Evolutionary conservation across 2,797 vertebrate species (phyloP), one percentile per base, ranked within the genome.

Genomic region (Sebastes vulpes): DNA sequence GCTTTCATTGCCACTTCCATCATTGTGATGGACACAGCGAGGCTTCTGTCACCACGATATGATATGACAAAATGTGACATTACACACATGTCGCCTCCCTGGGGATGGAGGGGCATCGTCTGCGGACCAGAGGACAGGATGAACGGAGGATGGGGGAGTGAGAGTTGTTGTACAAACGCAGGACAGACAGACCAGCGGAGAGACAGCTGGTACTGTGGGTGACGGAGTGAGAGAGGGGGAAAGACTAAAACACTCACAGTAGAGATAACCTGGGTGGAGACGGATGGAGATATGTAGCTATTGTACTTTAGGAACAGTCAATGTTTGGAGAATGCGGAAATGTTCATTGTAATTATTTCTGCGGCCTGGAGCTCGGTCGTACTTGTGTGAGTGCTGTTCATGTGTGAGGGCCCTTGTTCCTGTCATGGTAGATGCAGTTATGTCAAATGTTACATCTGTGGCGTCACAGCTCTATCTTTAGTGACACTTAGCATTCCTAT

Each of bases 11-110:
- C 92, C 93, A 95, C 95, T 90, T 96, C 96, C 96, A 87, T 97
- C 95, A 95, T 95, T 95, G 93, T 95, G 94, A 96, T 92, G 96
- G 96, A 97, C 96, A 95, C 67, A 93, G 95, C 93, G 93, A 96
- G 95, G 92, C 92, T 28, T 80, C 89, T 91, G 93, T 92, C 89
- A 88, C 75, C 63, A 29, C 2, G 21, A 86, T 78, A 65, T 86
- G 93, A 92, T 89, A 60, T 91, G 87, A 93, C 86, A 68, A 83
- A 86, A 89, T 84, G 86, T 93, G 93, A 94, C 94, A 90, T 86
- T 70, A 83, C 90, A 91, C 91, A 93, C 92, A 94, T 93, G 89
- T 90, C 56, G 4, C 74, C 89, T 93, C 91, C 85, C 77, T 9
- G 80, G 88, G 89, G 87, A 91, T 56, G 78, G 81, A 77, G 65